Percentiles rank a stretch among this genome's conserved stretches.
Evolutionary conservation across 2,797 vertebrate species (phyloP).

Genomic region (Typhlichthys eigenmanni): DNA sequence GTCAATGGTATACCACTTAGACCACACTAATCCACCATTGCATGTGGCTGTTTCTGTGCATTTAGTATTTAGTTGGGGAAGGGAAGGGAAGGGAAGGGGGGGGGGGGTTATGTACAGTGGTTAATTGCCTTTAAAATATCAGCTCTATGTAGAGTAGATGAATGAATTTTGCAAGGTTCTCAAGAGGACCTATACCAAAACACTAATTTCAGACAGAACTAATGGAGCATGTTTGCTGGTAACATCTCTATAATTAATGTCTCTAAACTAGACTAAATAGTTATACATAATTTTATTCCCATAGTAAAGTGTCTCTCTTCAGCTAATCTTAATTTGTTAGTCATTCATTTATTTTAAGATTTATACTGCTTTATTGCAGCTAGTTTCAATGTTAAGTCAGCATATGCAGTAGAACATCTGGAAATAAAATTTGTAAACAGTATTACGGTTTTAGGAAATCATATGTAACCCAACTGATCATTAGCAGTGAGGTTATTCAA

Average conservation of each 20-base stretch:
- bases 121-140: slow-evolving; percentile 32
- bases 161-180: slow-evolving; percentile 21
- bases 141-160: slow-evolving; percentile 33
- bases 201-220: slow-evolving; percentile 4
- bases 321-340: too few relatives aligned
- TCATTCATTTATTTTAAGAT: background rate
- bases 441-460: slow-evolving; percentile 13
- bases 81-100: slow-evolving; percentile 13
- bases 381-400: slow-evolving; percentile 37
- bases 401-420: slow-evolving; percentile 24
- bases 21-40: too few relatives aligned
- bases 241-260: background rate
- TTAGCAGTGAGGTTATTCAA: slow-evolving; percentile 22
- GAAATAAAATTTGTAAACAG: slow-evolving; percentile 25
- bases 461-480: background rate
- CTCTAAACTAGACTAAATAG: too few relatives aligned
- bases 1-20: slow-evolving; percentile 19
- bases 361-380: slow-evolving; percentile 52
- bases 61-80: slow-evolving; percentile 18
- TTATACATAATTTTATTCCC: slow-evolving; percentile 9
- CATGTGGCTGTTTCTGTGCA: too few relatives aligned
- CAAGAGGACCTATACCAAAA: slow-evolving; percentile 31
- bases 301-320: slow-evolving; percentile 25
- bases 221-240: background rate
- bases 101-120: slow-evolving; percentile 11